Evolutionary conservation across 2,888 invertebrate species (phyloP).

Genomic region (Panopea generosa): DNA sequence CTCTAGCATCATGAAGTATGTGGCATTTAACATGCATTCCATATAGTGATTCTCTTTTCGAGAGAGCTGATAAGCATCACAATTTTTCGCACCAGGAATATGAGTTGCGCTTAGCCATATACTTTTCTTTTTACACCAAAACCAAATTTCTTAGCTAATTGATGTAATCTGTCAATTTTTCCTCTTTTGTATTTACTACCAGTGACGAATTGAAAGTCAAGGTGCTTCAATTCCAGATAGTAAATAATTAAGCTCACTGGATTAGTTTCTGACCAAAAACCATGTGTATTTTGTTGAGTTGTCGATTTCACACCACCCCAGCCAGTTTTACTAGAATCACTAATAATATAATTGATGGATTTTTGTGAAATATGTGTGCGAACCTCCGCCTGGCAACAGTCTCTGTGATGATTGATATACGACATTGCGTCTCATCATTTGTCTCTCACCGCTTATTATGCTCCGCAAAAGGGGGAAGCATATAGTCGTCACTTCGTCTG

Average conservation of each 20-base stretch:
- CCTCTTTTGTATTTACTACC: not conserved
- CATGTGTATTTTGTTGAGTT: too few species aligned
- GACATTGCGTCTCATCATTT: too few species aligned
- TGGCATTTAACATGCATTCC: constrained; percentile 34
- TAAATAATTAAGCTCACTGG: constrained; percentile 26
- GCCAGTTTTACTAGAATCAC: too few species aligned
- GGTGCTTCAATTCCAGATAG: constrained; percentile 43
- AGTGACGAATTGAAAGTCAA: constrained; percentile 9
- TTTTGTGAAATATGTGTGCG: too few species aligned
- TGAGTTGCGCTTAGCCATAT: constrained; percentile 46
- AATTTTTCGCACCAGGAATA: constrained; percentile 42
- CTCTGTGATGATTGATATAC: too few species aligned
- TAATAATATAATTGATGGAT: too few species aligned
- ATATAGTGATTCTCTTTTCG: constrained; percentile 22
- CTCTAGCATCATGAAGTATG: constrained; percentile 11
- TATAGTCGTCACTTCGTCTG: too few species aligned
- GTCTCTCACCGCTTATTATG: too few species aligned
- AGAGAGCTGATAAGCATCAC: constrained; percentile 39
- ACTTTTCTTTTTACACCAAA: constrained; percentile 33
- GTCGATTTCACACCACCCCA: too few species aligned
- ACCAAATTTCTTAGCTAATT: constrained; percentile 43
- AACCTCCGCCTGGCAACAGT: too few species aligned
- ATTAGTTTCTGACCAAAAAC: constrained; percentile 29
- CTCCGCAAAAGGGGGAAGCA: too few species aligned
- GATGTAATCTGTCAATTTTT: constrained; percentile 29